phyloP scores from a whole-genome alignment of 1,140 invertebrate species.

The Rhopalosiphum padi region DNA sequence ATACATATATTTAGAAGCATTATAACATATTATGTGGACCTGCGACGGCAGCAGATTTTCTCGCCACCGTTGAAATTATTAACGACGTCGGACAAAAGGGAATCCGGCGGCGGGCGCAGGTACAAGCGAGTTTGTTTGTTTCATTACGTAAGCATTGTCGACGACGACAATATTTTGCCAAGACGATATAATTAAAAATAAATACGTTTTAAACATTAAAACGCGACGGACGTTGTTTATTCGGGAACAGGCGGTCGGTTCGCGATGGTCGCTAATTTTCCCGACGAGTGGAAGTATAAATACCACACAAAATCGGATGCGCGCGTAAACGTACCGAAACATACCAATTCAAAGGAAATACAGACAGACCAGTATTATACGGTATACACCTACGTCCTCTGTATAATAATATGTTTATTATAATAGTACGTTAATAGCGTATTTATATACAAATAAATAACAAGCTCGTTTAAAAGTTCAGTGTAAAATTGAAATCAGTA shows the following conservation, averaged over 20 bases:
- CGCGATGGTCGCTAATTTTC: not conserved
- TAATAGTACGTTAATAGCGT: too few species aligned
- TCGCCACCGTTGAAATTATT: not conserved
- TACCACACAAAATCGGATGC: not conserved
- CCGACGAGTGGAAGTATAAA: not conserved
- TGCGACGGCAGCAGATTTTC: not conserved
- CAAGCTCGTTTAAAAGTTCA: too few species aligned
- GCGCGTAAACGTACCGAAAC: not conserved
- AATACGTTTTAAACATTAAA: not conserved
- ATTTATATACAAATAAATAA: too few species aligned
- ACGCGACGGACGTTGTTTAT: not conserved
- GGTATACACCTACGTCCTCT: too few species aligned
- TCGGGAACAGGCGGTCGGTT: not conserved
- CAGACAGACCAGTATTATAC: not conserved
- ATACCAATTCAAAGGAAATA: not conserved
- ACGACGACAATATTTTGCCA: not conserved
- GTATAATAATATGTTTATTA: not conserved
- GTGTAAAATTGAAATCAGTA: too few species aligned
- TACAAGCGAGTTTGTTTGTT: constrained; percentile 6
- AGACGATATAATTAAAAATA: constrained; percentile 38
- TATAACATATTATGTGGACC: constrained; percentile 10
- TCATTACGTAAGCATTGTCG: not conserved
- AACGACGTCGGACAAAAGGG: constrained; percentile 17
- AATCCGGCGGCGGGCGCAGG: not conserved
- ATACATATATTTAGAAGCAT: not conserved